A percentile compares a stretch with the other conserved stretches of the same genome.
phyloP scores from a whole-genome alignment of 2,113 vertebrate genomes.

The Rousettus leschenaultii region DNA sequence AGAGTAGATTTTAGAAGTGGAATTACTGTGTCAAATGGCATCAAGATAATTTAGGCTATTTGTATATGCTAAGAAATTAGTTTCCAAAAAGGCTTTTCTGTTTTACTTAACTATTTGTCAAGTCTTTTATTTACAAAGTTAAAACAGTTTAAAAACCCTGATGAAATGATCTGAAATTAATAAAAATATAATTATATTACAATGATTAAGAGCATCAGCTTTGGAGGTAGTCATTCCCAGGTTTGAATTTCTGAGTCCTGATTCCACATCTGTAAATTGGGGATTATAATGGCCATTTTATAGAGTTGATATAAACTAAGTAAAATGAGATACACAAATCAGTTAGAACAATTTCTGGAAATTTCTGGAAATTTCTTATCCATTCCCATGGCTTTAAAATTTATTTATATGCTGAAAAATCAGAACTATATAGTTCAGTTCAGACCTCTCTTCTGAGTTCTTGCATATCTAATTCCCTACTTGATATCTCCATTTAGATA shows the following conservation, averaged over 20 bases:
- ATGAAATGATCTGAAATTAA: neutral
- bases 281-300: slow-evolving; percentile 5
- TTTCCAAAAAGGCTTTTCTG: neutral
- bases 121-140: slow-evolving; percentile 12
- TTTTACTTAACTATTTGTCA: slow-evolving; percentile 10
- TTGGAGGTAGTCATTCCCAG: neutral
- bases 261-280: neutral
- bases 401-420: neutral
- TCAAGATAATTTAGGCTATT: neutral
- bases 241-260: slow-evolving; percentile 23
- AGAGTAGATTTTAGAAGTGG: slow-evolving; percentile 17
- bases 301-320: neutral
- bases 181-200: slow-evolving; percentile 22
- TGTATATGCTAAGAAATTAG: neutral
- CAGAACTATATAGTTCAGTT: neutral
- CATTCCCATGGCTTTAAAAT: neutral
- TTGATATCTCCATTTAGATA: neutral
- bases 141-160: neutral
- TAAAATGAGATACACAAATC: neutral
- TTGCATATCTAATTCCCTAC: neutral
- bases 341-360: neutral
- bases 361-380: slow-evolving; percentile 27
- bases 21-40: neutral
- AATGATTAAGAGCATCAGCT: neutral
- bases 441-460: neutral